Evolutionary conservation across 1,140 invertebrate species (phyloP).

Genomic region (Yoshiicerus persimilis): DNA sequence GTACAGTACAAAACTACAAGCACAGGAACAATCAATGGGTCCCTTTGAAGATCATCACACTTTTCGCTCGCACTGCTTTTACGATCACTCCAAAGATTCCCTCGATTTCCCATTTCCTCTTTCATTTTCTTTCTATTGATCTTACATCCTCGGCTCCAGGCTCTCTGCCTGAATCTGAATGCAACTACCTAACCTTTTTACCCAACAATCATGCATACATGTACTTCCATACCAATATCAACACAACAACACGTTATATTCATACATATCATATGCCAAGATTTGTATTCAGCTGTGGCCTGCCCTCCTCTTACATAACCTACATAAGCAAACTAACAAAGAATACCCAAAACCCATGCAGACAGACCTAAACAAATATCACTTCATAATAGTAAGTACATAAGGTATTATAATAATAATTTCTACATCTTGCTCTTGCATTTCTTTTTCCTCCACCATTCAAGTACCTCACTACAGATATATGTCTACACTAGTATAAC

Average conservation of each 20-base stretch:
- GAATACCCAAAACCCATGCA: background rate
- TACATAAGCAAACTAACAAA: background rate
- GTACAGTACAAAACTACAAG: background rate
- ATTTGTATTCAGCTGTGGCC: background rate
- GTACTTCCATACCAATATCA: background rate
- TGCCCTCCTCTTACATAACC: background rate
- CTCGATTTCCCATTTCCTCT: slow-evolving; percentile 43
- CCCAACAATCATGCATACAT: background rate
- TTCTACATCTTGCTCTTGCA: background rate
- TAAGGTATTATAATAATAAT: background rate
- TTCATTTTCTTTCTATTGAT: slow-evolving; percentile 48
- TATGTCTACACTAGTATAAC: background rate
- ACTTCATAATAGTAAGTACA: background rate
- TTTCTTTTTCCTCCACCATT: background rate
- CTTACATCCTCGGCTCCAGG: background rate
- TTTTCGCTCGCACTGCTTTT: slow-evolving; percentile 47
- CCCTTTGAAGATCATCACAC: slow-evolving; percentile 47
- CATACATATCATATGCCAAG: background rate
- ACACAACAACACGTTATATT: background rate
- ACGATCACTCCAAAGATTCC: slow-evolving; percentile 43
- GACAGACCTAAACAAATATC: background rate
- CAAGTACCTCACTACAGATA: background rate
- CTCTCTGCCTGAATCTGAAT: background rate
- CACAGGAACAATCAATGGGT: slow-evolving; percentile 37
- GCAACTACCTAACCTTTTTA: background rate